A percentile compares a stretch with the other conserved stretches of the same genome.
These are phyloP conservation scores for Pomacea maculata DNA, from an alignment of 1,140 invertebrate species.

Conservation along the genomic window DNA sequence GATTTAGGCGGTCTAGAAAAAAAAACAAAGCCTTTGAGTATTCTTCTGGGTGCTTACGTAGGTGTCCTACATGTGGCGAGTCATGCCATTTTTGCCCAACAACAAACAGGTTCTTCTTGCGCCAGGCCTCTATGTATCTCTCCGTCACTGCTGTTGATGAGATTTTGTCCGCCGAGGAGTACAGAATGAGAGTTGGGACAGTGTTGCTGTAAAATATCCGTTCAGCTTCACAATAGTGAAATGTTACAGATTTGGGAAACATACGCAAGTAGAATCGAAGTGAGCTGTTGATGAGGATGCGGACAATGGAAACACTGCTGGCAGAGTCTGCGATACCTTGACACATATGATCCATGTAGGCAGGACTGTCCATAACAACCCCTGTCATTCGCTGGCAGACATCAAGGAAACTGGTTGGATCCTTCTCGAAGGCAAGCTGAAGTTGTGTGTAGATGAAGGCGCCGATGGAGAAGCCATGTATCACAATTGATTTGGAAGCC, in stretches of 20 bases:
- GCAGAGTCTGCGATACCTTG: conserved; percentile 20
- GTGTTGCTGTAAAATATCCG: conserved; percentile 16
- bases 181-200: conserved; percentile 13
- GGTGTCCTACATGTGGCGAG: conserved; percentile 14
- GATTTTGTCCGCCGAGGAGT: conserved; percentile 16
- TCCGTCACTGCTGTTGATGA: conserved; percentile 9
- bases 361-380: conserved; percentile 19
- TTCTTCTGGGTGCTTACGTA: conserved; percentile 7
- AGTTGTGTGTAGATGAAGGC: conserved; percentile 24
- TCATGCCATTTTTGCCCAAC: neutral
- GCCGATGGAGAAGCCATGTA: conserved; percentile 19
- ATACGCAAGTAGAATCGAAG: conserved; percentile 10
- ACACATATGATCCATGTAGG: conserved; percentile 23
- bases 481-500: neutral
- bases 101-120: neutral
- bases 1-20: conserved; percentile 1
- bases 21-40: conserved; percentile 3
- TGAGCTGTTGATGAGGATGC: neutral
- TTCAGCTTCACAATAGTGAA: conserved; percentile 19
- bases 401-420: neutral
- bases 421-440: neutral
- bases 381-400: neutral
- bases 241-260: conserved; percentile 15
- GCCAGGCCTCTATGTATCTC: conserved; percentile 17
- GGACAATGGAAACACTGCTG: neutral